Evolutionary conservation across 2,113 vertebrate genomes (phyloP), one percentile per base, ranked within the genome.

Genomic region (Machaerirhynchus nigripectus): DNA sequence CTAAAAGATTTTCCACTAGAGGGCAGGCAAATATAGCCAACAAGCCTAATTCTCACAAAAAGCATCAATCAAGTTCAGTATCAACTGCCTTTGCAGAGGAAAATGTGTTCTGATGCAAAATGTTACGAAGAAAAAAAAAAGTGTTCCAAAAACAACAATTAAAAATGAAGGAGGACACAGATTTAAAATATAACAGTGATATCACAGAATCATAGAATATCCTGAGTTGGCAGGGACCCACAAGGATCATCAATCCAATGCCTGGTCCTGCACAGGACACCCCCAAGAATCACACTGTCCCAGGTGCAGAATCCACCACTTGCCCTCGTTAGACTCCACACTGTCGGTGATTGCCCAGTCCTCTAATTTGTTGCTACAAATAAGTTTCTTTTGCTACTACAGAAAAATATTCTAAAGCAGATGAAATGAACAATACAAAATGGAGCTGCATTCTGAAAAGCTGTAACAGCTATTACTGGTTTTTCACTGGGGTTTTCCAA

Each of bases 1-100:
- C 56, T 63, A 30, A 46, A 84, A 81, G 40, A 49, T 50, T 69
- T 63, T 84, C 95, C 97, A 96, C 97, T 96, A 97, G 97, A 96
- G 96, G 97, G 96, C 97, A 96, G 83, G 52, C 93, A 46, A 81
- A 93, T 52, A 84, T 18, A 91, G 79, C 49, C 28, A 90, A 73
- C 76, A 60, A 31, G 6, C 6, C 22, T 30, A 30, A 27, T 69
- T 53, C 87, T 37, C 73, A 37, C 64, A 53, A 33, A 90, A 86
- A 37, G 22, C 50, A 87, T 27, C 27, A 42, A 27, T 7, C 30
- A 56, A 84, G 26, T 42, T 46, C n/a, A 88, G 13, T 4, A 23
- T 33, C 46, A 55, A 57, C 22, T 18, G 7, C 16, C 18, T 50
- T 20, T n/a, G 27, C 24, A 80, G 80, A 84, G 69, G 22, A 37